phyloP scores from a whole-genome alignment of 1,140 invertebrate genomes.

The Drosophila kikkawai region DNA sequence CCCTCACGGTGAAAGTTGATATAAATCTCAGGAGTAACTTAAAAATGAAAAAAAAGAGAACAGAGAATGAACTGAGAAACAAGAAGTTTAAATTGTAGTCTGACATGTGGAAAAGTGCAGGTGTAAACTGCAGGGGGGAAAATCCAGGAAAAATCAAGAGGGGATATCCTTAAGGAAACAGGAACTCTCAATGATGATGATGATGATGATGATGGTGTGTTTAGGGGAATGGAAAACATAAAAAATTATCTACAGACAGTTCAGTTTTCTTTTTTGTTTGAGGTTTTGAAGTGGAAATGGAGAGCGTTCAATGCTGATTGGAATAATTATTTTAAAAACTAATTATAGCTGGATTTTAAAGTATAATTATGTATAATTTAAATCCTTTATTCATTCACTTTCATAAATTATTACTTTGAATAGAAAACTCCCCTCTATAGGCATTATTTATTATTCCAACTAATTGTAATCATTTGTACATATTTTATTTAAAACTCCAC shows the following conservation, averaged over 20 bases:
- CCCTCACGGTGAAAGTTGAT: slow-evolving; percentile 79
- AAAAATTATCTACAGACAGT: slow-evolving; percentile 33
- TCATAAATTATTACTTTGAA: slow-evolving; percentile 1
- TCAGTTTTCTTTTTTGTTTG: not conserved
- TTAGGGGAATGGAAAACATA: slow-evolving; percentile 12
- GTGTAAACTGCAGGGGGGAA: slow-evolving; percentile 23
- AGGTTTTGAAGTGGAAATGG: slow-evolving; percentile 7
- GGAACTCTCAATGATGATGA: slow-evolving; percentile 56
- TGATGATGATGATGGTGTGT: slow-evolving; percentile 20
- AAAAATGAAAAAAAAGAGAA: slow-evolving; percentile 39
- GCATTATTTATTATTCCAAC: slow-evolving; percentile 32
- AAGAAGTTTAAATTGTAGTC: slow-evolving; percentile 47
- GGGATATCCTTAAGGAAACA: slow-evolving; percentile 39
- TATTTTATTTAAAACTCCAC: slow-evolving; percentile 14
- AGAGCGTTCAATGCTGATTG: not conserved
- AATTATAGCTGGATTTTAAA: not conserved
- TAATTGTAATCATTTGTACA: slow-evolving; percentile 55
- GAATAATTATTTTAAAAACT: not conserved
- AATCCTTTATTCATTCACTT: not conserved
- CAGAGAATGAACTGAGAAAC: slow-evolving; percentile 1
- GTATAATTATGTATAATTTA: not conserved
- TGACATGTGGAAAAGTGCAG: slow-evolving; percentile 59
- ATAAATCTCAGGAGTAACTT: slow-evolving; percentile 73
- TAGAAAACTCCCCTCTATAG: not conserved
- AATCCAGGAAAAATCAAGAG: slow-evolving; percentile 16